These are phyloP conservation scores for Mesorhabditis belari DNA, from an alignment of 2,888 invertebrate genomes.

Conservation along the genomic window DNA sequence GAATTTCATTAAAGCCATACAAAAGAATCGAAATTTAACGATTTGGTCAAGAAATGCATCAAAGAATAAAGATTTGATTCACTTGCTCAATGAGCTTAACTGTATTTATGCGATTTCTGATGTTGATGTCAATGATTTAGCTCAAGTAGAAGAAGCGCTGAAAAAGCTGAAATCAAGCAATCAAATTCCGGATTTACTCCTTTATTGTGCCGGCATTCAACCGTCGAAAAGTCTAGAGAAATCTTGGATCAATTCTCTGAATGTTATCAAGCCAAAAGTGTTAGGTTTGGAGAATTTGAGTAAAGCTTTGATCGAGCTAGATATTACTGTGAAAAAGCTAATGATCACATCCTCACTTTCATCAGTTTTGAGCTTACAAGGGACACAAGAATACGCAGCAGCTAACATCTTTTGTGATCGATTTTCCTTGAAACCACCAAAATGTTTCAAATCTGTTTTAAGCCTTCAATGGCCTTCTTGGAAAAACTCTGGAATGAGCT, in stretches of 20 bases:
- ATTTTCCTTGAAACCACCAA: conserved; percentile 5
- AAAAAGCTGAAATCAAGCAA: neutral
- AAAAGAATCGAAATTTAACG: neutral
- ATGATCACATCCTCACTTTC: conserved; percentile 36
- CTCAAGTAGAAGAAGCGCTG: neutral
- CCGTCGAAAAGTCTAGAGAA: conserved; percentile 12
- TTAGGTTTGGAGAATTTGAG: conserved; percentile 18
- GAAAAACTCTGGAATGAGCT: conserved; percentile 18
- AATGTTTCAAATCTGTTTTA: conserved; percentile 3
- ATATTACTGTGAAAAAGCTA: conserved; percentile 14
- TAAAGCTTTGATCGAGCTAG: conserved; percentile 7
- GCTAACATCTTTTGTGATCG: conserved; percentile 35
- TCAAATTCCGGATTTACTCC: conserved; percentile 5
- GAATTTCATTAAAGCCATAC: neutral
- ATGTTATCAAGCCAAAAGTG: conserved; percentile 20
- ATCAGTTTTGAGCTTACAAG: conserved; percentile 29
- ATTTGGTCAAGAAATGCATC: neutral
- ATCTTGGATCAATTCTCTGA: conserved; percentile 8
- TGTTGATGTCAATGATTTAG: neutral
- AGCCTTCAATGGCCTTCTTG: conserved; percentile 20
- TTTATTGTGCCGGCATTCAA: conserved; percentile 23
- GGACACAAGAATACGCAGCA: conserved; percentile 35
- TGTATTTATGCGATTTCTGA: neutral
- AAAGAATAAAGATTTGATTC: neutral
- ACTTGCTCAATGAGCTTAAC: neutral